Conservation (phyloP, 2,888 invertebrate species). For the Dendrolimus pini region DNA sequence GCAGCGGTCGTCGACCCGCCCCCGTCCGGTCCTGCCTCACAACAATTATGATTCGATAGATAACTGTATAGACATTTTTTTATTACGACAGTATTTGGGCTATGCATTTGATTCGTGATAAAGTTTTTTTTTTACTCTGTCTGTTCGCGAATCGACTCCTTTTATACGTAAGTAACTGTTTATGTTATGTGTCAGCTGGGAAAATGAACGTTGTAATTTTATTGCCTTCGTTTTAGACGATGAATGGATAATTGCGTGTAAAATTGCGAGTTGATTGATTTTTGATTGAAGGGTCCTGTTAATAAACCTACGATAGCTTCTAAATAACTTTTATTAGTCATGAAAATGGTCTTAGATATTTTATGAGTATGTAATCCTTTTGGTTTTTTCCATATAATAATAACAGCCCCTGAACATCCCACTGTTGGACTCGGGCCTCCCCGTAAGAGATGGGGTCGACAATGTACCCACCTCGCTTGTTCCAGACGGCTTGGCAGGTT, state of each 20-base stretch:
- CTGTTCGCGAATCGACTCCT: conserved; percentile 5
- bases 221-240: not conserved
- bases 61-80: conserved; percentile 68
- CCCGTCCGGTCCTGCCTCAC: conserved; percentile 48
- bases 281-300: too few species aligned
- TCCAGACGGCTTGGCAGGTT: too few species aligned
- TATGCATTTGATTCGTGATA: conserved; percentile 55
- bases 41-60: conserved; percentile 67
- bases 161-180: conserved; percentile 7
- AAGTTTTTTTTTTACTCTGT: conserved; percentile 19
- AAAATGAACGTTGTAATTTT: conserved; percentile 3
- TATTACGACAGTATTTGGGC: conserved; percentile 52
- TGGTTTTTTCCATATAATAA: too few species aligned
- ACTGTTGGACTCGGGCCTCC: too few species aligned
- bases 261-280: not conserved
- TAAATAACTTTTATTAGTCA: too few species aligned
- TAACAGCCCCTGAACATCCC: too few species aligned
- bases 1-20: conserved; percentile 42
- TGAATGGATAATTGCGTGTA: conserved; percentile 7
- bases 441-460: too few species aligned
- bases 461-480: too few species aligned
- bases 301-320: too few species aligned
- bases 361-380: too few species aligned
- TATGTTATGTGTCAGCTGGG: conserved; percentile 6
- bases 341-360: too few species aligned